Base-by-base conservation (phyloP, 2,113 vertebrate species). In the Aegotheles bennettii region DNA sequence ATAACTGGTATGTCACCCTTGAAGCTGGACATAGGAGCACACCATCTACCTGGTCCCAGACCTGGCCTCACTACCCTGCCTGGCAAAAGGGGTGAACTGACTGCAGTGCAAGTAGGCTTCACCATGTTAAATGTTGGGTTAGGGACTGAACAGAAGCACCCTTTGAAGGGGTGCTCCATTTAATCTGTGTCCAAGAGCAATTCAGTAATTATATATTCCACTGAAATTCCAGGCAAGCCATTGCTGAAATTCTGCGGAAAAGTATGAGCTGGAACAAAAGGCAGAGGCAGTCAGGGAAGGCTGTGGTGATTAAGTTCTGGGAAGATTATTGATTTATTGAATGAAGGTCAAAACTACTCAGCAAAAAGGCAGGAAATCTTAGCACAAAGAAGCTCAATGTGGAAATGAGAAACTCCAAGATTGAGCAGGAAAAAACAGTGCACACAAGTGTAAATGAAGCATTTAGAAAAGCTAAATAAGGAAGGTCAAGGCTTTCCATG, bases 351-450 rank as follows among this genome's bases (percentile, higher is more conserved):
- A 85, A 95, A 85, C 78, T 85, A 70, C 75, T 90, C 89, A 94
- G 90, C 94, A 97, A 90, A 96, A 95, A 94, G 64, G 38, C 93
- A 97, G 95, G 92, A 95, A 97, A 96, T 84, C 85, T 94, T 84
- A 89, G 69, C 79, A 95, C 85, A 88, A 94, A 93, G 87, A 80
- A 11, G 28, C 28, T 89, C 64, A 57, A 17, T 53, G 79, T 86
- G 73, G 90, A 95, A 95, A 92, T 0, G 10, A 95, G 94, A 79
- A 89, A 81, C 75, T 80, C 81, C 5, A 86, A 77, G 5, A 1
- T 0, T 1, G 11, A 90, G 85, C 90, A 96, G 93, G 95, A 97
- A 94, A 94, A 96, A 93, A 78, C 85, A 94, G 68, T 13, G 31
- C 85, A 89, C 56, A 64, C 56, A 59, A 93, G 63, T 87, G 75